Conservation (phyloP, 1,140 invertebrate species). For the Anthonomus grandis region DNA sequence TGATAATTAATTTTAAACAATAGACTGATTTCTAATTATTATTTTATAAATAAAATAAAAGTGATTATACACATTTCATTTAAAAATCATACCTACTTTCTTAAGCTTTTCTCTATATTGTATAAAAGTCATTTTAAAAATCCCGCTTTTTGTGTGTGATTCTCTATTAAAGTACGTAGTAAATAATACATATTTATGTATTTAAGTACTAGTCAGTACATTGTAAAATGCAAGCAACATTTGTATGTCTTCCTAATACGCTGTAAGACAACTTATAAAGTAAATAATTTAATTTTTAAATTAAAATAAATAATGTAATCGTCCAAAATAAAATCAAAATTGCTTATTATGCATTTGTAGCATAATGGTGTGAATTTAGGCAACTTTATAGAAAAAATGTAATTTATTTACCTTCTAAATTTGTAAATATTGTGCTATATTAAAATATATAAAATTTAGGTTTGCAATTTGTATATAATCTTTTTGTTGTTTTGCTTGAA, state of each 20-base stretch:
- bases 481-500: background rate
- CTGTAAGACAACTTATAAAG: background rate
- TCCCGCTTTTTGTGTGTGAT: no score
- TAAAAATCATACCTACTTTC: no score
- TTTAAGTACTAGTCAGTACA: constrained; percentile 12
- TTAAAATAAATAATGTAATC: background rate
- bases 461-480: background rate
- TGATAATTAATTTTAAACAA: no score
- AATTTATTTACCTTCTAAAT: no score
- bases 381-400: no score
- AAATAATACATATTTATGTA: background rate
- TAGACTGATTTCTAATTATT: no score
- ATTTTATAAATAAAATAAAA: no score
- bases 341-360: constrained; percentile 14
- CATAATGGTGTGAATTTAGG: constrained; percentile 10
- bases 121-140: no score
- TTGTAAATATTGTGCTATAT: constrained; percentile 19
- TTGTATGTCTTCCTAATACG: constrained; percentile 27
- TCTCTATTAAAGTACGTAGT: no score
- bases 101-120: no score
- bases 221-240: constrained; percentile 34
- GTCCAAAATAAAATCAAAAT: constrained; percentile 16
- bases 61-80: no score
- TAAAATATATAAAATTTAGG: no score
- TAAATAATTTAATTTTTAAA: constrained; percentile 7